Conservation (phyloP, 2,113 vertebrate genomes). For the Calyptommatus sinebrachiatus region DNA sequence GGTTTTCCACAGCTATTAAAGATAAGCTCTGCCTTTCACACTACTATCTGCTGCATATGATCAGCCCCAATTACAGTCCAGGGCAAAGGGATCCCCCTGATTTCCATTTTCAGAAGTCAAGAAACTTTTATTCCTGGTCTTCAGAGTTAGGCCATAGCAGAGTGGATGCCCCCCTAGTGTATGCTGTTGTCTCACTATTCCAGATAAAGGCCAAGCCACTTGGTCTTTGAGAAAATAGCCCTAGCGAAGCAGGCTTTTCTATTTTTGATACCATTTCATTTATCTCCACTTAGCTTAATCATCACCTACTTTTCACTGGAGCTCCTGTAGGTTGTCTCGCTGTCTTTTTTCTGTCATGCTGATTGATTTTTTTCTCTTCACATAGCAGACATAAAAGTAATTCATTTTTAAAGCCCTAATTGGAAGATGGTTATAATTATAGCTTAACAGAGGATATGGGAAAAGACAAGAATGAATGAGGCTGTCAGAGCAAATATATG, state of each 20-base stretch:
- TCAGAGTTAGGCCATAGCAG: too few species aligned
- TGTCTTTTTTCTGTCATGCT: neutral
- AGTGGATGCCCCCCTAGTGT: too few species aligned
- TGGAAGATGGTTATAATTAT: constrained; percentile 32
- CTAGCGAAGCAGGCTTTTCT: neutral
- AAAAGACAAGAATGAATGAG: constrained; percentile 34
- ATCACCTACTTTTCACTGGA: neutral
- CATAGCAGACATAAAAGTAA: neutral
- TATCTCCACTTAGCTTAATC: neutral
- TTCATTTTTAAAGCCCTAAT: constrained; percentile 31
- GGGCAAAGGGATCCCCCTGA: too few species aligned
- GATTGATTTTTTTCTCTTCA: constrained; percentile 11
- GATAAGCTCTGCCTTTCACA: too few species aligned
- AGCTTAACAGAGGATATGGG: constrained; percentile 30
- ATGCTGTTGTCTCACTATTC: too few species aligned
- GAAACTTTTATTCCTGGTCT: too few species aligned
- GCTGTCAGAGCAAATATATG: constrained; percentile 15
- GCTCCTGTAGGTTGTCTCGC: neutral
- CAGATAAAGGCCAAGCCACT: neutral
- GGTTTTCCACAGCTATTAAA: too few species aligned
- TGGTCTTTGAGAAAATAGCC: neutral
- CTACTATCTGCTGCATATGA: too few species aligned
- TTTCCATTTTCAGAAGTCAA: too few species aligned
- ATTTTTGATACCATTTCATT: neutral
- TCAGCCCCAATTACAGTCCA: too few species aligned